Base-by-base conservation (phyloP, 2,888 invertebrate genomes). In the Netelia inedita region DNA sequence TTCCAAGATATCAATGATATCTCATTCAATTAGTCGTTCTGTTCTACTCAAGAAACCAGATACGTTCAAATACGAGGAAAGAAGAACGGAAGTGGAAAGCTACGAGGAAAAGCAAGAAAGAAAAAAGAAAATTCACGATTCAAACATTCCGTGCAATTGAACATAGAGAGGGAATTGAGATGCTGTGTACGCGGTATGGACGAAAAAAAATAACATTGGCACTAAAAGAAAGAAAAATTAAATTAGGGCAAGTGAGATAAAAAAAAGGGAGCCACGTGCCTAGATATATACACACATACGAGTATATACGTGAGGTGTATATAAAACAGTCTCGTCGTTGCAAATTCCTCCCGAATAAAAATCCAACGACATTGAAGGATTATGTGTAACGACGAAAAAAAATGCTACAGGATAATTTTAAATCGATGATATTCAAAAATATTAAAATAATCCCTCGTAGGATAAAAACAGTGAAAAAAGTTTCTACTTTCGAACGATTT, bases 161-260 rank as follows among this genome's bases (percentile, higher is more conserved):
- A 68, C 72, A 68, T 72, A 50, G 72, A 72, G 53, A 21, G 72
- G 41, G 76, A 66, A 82, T 82, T 73, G 78, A 72, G 78, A 63
- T 61, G 73, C 73, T 50, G 43, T 3, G 23, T 72, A 43, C 21
- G 46, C 61, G 46, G 23, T 16, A 66, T 28, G n/a, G 6, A 5
- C 10, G 5, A 21, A 23, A 19, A 6, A 73, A 46, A 43, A 16
- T 46, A 73, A 73, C 50, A 61, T 19, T 50, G 28, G 28, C 16
- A 23, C 50, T 21, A 50, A 63, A 46, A 10, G 73, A 73, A 73
- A 73, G 2, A 28, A 5, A 0, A 73, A 73, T 73, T 73, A 61
- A 46, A 73, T 73, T 73, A 73, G 59, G 59, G 43, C 59, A 59
- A 9, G n/a, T 1, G 59, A 59, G 23, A 43, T 41, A 73, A 41